A percentile compares a stretch with the other conserved stretches of the same genome.
These are phyloP conservation scores for Quadriops clusia DNA, from an alignment of 2,888 invertebrate species.

Conservation along the genomic window DNA sequence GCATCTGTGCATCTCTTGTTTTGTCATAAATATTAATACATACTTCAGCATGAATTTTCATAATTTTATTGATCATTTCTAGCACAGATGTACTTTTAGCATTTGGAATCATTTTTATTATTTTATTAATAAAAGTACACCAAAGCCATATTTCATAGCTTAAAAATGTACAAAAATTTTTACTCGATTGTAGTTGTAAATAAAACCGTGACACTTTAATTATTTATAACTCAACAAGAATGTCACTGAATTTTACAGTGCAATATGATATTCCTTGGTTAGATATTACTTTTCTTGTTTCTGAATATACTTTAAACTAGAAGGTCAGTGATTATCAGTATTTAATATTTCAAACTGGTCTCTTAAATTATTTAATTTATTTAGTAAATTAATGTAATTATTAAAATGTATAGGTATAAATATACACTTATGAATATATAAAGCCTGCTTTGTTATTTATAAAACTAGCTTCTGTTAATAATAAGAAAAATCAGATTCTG, in stretches of 20 bases:
- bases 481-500: slow-evolving; percentile 8
- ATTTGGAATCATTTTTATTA: too few relatives aligned
- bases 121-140: slow-evolving; percentile 26
- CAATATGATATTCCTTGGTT: slow-evolving; percentile 21
- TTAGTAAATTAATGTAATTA: slow-evolving; percentile 32
- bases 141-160: slow-evolving; percentile 26
- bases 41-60: too few relatives aligned
- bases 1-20: too few relatives aligned
- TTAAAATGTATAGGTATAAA: slow-evolving; percentile 13
- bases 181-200: slow-evolving; percentile 13
- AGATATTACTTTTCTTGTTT: slow-evolving; percentile 10
- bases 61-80: too few relatives aligned
- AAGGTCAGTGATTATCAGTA: slow-evolving; percentile 35
- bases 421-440: slow-evolving; percentile 25
- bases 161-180: slow-evolving; percentile 28
- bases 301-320: slow-evolving; percentile 13
- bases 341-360: slow-evolving; percentile 32
- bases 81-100: too few relatives aligned
- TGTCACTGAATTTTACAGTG: slow-evolving; percentile 28
- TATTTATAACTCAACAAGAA: slow-evolving; percentile 9
- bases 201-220: slow-evolving; percentile 12
- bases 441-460: slow-evolving; percentile 21
- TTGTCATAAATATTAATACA: too few relatives aligned
- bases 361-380: slow-evolving; percentile 33
- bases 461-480: slow-evolving; percentile 19